A percentile compares a stretch with the other conserved stretches of the same genome.
Conservation (phyloP, 2,113 vertebrate species). For the Eretmochelys imbricata region DNA sequence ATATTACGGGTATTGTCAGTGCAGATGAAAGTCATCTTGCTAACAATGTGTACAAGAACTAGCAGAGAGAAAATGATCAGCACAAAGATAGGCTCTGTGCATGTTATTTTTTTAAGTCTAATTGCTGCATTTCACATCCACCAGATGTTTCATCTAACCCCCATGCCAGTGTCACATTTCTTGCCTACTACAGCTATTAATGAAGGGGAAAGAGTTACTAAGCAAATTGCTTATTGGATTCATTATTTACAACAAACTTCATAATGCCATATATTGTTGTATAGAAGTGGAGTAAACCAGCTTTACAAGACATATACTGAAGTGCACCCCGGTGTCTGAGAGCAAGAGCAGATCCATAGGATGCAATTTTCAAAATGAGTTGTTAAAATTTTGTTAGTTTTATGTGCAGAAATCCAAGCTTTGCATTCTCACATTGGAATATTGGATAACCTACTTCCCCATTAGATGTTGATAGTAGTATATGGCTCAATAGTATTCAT, state of each 20-base stretch:
- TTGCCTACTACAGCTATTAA: neutral
- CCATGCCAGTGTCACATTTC: neutral
- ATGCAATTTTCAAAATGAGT: neutral
- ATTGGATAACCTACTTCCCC: fast-evolving
- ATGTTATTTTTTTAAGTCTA: neutral
- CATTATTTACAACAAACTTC: neutral
- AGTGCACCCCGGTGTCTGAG: neutral
- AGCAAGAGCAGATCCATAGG: neutral
- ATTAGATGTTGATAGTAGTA: neutral
- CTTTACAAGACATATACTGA: fast-evolving
- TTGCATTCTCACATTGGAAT: neutral
- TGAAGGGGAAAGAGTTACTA: neutral
- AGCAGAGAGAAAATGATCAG: neutral
- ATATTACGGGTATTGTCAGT: neutral
- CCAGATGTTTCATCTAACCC: neutral
- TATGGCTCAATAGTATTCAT: too few species aligned
- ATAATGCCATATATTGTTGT: fast-evolving
- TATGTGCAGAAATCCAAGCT: neutral
- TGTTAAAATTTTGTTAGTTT: neutral
- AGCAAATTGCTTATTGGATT: neutral
- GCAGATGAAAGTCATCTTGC: neutral
- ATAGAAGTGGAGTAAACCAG: neutral
- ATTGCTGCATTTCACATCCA: neutral
- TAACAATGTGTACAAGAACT: neutral
- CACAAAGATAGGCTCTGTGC: fast-evolving